Conservation (phyloP, 92 coral and sea anemone species). For the Montipora capitata region DNA sequence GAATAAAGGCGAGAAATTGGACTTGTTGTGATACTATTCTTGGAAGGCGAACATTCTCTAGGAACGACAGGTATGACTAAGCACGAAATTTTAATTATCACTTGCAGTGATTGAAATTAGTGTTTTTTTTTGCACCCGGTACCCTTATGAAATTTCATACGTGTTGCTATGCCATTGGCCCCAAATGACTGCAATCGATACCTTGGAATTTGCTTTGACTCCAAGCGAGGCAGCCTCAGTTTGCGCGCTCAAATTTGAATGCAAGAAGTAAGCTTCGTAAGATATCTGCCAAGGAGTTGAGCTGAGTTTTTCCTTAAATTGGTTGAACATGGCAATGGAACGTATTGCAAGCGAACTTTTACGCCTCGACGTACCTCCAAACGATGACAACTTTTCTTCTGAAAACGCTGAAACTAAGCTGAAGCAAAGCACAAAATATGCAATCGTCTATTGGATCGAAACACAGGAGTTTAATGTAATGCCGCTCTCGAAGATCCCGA, state of each 20-base stretch:
- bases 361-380: conserved; percentile 1
- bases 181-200: conserved; percentile 16
- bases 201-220: conserved; percentile 4
- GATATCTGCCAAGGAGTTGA: too few species aligned
- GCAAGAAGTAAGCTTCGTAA: conserved; percentile 16
- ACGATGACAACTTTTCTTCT: neutral
- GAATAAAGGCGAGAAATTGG: too few species aligned
- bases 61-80: neutral
- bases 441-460: conserved; percentile 24
- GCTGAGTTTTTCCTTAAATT: too few species aligned
- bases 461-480: conserved; percentile 51
- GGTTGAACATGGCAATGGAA: neutral
- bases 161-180: conserved; percentile 1
- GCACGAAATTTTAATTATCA: neutral
- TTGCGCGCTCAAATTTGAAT: too few species aligned
- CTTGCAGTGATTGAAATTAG: too few species aligned
- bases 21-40: too few species aligned
- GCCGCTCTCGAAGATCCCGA: conserved; percentile 35
- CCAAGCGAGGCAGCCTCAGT: neutral
- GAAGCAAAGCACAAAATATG: too few species aligned
- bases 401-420: neutral
- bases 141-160: too few species aligned
- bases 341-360: too few species aligned
- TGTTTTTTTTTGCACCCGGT: too few species aligned
- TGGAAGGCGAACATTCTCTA: too few species aligned